Conservation (phyloP, 2,113 vertebrate genomes). For the Holacanthus passer region DNA sequence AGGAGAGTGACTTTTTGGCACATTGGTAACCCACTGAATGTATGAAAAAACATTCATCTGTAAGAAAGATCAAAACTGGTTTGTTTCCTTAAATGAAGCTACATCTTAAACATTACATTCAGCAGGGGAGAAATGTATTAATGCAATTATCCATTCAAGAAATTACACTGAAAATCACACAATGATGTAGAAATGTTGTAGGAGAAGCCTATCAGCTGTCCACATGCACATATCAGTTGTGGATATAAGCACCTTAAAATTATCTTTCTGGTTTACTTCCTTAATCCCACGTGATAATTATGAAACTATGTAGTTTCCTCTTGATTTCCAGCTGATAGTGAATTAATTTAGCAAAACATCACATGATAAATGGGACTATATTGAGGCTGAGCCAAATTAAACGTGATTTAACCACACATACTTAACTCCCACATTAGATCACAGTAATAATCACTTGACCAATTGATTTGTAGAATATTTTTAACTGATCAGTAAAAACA, state of each 20-base stretch:
- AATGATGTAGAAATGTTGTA: neutral
- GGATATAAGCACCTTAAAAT: neutral
- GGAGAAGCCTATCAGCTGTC: neutral
- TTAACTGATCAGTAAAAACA: neutral
- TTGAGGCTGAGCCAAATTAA: neutral
- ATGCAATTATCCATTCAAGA: neutral
- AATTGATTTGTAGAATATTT: neutral
- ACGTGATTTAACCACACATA: neutral
- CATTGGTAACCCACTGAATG: conserved; percentile 75
- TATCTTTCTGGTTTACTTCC: conserved; percentile 7
- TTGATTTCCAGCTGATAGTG: neutral
- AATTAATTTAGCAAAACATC: neutral
- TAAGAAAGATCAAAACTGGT: conserved; percentile 67
- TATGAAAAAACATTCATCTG: conserved; percentile 79
- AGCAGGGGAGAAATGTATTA: conserved; percentile 20
- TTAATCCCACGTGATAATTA: neutral
- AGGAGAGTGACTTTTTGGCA: conserved; percentile 79
- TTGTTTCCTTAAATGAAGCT: conserved; percentile 47
- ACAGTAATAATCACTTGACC: neutral
- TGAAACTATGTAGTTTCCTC: neutral
- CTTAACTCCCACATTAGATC: neutral
- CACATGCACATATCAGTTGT: neutral
- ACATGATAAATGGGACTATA: neutral
- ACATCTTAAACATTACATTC: conserved; percentile 42
- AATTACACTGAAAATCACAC: conserved; percentile 18